Evolutionary conservation across 2,888 invertebrate species (phyloP).

Genomic region (Cephus pulcher): DNA sequence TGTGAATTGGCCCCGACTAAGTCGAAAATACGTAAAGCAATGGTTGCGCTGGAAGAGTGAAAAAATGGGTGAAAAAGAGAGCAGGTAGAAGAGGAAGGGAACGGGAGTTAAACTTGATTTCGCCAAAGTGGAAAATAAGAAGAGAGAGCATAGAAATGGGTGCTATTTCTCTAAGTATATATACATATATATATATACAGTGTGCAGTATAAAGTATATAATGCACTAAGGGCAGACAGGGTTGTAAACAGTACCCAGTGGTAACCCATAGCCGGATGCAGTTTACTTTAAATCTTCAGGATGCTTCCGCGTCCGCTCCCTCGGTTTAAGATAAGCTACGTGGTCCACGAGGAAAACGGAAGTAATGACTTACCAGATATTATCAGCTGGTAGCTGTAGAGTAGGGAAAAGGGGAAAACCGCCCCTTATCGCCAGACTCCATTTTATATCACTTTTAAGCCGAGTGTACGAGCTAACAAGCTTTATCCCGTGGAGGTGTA

Average conservation of each 20-base stretch:
- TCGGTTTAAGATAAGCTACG: slow-evolving; percentile 54
- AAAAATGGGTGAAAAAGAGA: not conserved
- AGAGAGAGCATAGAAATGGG: slow-evolving; percentile 20
- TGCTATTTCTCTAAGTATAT: slow-evolving; percentile 15
- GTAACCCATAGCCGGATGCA: slow-evolving; percentile 38
- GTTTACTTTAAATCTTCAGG: slow-evolving; percentile 55
- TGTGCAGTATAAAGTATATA: slow-evolving; percentile 9
- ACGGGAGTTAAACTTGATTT: slow-evolving; percentile 30
- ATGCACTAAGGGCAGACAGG: slow-evolving; percentile 3
- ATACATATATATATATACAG: not conserved
- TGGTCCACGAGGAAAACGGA: slow-evolving; percentile 54
- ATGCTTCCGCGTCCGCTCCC: slow-evolving; percentile 48
- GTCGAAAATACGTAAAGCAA: not conserved
- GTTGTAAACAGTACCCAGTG: slow-evolving; percentile 23
- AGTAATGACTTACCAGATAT: slow-evolving; percentile 62
- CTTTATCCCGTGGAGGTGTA: not conserved
- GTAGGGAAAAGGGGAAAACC: not conserved
- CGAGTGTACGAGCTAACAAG: not conserved
- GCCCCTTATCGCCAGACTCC: not conserved
- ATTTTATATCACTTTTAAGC: not conserved
- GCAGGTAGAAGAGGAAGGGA: not conserved
- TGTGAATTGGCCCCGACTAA: not conserved
- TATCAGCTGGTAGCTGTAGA: slow-evolving; percentile 45
- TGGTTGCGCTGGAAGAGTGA: not conserved
- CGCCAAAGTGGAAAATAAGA: slow-evolving; percentile 32